Percentiles rank a stretch among this genome's conserved stretches.
Evolutionary conservation across 2,888 invertebrate genomes (phyloP).

Genomic region (Drosophila percnosoma): DNA sequence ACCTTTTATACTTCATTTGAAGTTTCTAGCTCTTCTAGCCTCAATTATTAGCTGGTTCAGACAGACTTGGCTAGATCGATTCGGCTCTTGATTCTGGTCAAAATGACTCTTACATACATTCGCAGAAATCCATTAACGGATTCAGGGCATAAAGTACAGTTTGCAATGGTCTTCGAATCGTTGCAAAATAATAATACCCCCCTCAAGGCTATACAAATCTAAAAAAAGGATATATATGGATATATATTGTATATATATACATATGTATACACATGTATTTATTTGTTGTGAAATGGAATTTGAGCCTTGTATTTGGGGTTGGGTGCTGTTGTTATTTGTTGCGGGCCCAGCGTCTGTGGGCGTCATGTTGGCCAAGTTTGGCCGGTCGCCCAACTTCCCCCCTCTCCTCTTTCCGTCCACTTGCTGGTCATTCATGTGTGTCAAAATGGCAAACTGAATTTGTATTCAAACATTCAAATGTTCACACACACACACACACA

Average conservation of each 20-base stretch:
- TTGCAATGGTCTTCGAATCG: background rate
- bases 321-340: conserved; percentile 32
- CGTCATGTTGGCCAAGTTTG: conserved; percentile 55
- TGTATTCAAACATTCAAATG: conserved; percentile 77
- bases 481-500: conserved; percentile 35
- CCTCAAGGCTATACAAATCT: conserved; percentile 2
- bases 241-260: background rate
- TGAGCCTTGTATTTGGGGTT: conserved; percentile 24
- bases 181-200: background rate
- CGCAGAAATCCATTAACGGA: background rate
- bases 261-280: conserved; percentile 9
- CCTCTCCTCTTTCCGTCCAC: conserved; percentile 33
- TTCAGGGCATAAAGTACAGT: background rate
- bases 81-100: background rate
- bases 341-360: conserved; percentile 41
- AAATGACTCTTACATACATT: background rate
- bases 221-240: background rate
- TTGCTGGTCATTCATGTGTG: conserved; percentile 77
- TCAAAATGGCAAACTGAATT: conserved; percentile 79
- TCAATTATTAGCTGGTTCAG: too few relatives aligned
- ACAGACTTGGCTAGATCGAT: background rate
- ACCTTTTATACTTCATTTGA: background rate
- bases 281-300: conserved; percentile 53
- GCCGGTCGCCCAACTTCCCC: conserved; percentile 3
- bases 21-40: background rate